Percentiles rank a stretch among this genome's conserved stretches.
Conservation (phyloP, 2,888 invertebrate species). For the Physocephala rufipes region DNA sequence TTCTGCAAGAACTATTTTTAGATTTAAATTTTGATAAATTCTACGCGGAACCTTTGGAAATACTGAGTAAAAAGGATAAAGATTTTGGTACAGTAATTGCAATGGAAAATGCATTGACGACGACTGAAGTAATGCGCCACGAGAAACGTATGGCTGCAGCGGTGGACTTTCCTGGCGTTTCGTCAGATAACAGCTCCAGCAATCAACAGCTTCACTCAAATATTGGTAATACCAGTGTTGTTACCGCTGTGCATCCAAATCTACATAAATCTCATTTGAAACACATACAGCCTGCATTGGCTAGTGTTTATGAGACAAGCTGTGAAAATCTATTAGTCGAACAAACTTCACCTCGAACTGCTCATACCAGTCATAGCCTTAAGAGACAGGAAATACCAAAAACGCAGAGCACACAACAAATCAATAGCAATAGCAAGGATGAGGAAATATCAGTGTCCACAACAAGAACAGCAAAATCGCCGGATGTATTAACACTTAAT, state of each 20-base stretch:
- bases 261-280: constrained; percentile 32
- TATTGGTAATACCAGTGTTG: neutral
- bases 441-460: constrained; percentile 34
- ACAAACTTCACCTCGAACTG: constrained; percentile 17
- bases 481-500: neutral
- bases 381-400: neutral
- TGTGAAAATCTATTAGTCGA: constrained; percentile 65
- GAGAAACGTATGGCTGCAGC: constrained; percentile 32
- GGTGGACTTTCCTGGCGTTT: constrained; percentile 23
- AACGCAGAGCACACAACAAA: constrained; percentile 8
- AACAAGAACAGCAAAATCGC: constrained; percentile 31
- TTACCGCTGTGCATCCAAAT: neutral
- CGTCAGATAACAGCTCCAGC: constrained; percentile 6
- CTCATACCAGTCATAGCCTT: constrained; percentile 1
- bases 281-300: constrained; percentile 51
- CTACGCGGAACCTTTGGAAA: constrained; percentile 67
- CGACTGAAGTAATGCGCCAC: constrained; percentile 29
- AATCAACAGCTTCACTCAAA: neutral
- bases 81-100: constrained; percentile 38
- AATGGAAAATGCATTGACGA: neutral
- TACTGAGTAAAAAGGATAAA: constrained; percentile 63
- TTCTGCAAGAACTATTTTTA: constrained; percentile 92
- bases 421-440: constrained; percentile 27
- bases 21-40: constrained; percentile 81
- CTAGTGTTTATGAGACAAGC: constrained; percentile 67